Percentiles rank a stretch among this genome's conserved stretches.
phyloP scores from a whole-genome alignment of 2,888 invertebrate species.

The Blastobasis lacticolella region DNA sequence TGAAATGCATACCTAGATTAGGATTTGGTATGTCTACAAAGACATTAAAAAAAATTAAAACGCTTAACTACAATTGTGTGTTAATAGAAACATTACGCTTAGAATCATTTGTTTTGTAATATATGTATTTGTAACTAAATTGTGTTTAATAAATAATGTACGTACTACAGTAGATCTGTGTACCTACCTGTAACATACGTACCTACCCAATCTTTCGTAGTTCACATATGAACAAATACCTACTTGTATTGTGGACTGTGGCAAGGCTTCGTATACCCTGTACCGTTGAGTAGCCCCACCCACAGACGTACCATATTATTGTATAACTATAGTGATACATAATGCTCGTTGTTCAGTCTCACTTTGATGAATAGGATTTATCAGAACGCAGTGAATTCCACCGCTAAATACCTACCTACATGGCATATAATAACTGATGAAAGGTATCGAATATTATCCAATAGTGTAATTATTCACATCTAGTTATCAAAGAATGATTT shows the following conservation, averaged over 20 bases:
- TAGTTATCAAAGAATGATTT: neutral
- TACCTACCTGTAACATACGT: constrained; percentile 33
- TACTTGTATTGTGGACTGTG: constrained; percentile 35
- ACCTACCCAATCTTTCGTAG: constrained; percentile 56
- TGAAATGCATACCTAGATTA: constrained; percentile 28
- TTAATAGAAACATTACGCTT: constrained; percentile 70
- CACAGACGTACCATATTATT: constrained; percentile 28
- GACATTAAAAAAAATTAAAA: constrained; percentile 45
- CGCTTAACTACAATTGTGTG: constrained; percentile 66
- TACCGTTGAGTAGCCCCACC: constrained; percentile 23
- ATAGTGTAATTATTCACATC: neutral
- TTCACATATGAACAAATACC: constrained; percentile 33
- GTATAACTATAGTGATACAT: constrained; percentile 41
- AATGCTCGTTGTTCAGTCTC: constrained; percentile 38
- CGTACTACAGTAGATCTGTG: constrained; percentile 70
- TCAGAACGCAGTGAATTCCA: constrained; percentile 13
- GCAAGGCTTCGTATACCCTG: constrained; percentile 23
- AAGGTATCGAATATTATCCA: neutral
- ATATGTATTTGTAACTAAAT: constrained; percentile 62
- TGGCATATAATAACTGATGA: constrained; percentile 1
- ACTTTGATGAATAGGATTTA: constrained; percentile 30
- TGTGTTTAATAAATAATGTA: constrained; percentile 60
- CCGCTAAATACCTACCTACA: constrained; percentile 3
- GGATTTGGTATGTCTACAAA: constrained; percentile 38
- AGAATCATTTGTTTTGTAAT: constrained; percentile 61